Conservation (phyloP, 2,797 vertebrate species). For the Propithecus deckenii region DNA sequence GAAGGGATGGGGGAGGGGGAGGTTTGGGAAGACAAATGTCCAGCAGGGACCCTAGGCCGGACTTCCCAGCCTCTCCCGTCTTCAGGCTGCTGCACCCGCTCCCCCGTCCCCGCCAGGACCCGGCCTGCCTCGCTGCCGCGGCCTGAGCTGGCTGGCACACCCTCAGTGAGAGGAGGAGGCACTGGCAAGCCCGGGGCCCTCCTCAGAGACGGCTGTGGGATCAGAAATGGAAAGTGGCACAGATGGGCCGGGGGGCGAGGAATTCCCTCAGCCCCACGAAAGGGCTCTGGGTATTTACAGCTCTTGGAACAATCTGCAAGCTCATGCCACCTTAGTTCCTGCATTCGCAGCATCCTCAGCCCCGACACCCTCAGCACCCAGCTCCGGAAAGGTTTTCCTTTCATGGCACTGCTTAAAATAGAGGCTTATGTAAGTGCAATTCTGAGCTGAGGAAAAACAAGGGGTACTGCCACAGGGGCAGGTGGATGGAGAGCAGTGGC, state of each 20-base stretch:
- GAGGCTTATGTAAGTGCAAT: conserved; percentile 58
- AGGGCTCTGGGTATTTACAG: conserved; percentile 80
- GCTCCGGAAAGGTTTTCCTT: conserved; percentile 65
- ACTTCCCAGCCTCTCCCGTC: neutral
- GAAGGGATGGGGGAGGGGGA: neutral
- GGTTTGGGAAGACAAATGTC: neutral
- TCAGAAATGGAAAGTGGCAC: conserved; percentile 81
- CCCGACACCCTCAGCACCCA: conserved; percentile 43
- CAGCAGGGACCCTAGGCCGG: neutral
- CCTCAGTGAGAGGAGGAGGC: conserved; percentile 70
- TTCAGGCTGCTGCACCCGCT: neutral
- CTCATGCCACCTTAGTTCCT: conserved; percentile 75
- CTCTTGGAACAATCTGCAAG: conserved; percentile 74
- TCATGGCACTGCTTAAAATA: conserved; percentile 72
- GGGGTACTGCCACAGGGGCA: neutral
- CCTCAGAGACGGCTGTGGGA: conserved; percentile 76
- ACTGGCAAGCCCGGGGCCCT: conserved; percentile 80
- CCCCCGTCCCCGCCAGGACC: conserved; percentile 26
- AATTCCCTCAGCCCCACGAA: conserved; percentile 83
- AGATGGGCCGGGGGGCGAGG: conserved; percentile 81
- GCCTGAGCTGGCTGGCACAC: conserved; percentile 29
- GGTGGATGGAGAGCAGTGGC: neutral
- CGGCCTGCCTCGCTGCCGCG: conserved; percentile 14
- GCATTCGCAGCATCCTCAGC: conserved; percentile 65
- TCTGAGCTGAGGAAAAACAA: conserved; percentile 36